A percentile compares a stretch with the other conserved stretches of the same genome.
Evolutionary conservation across 2,113 vertebrate species (phyloP).

Genomic region (Callospermophilus lateralis): DNA sequence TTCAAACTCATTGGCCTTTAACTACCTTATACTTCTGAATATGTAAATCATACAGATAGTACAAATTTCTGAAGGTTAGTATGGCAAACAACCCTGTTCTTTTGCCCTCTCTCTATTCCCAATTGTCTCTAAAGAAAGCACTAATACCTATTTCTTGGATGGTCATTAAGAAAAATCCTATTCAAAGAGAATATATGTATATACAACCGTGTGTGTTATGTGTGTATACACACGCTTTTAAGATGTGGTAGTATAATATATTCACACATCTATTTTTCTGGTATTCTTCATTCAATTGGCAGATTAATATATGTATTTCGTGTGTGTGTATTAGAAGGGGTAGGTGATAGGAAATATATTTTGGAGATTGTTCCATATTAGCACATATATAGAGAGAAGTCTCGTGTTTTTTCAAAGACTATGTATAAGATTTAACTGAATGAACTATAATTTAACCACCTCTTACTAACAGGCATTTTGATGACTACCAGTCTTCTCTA

Average conservation of each 20-base stretch:
- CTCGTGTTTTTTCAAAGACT: not conserved
- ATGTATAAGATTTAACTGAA: slow-evolving; percentile 5
- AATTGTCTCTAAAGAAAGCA: slow-evolving; percentile 45
- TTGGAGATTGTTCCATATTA: not conserved
- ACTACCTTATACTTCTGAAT: slow-evolving; percentile 24
- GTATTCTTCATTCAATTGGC: not conserved
- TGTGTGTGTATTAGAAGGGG: not conserved
- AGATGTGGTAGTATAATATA: not conserved
- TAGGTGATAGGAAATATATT: not conserved
- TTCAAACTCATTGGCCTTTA: not conserved
- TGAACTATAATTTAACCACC: slow-evolving; percentile 34
- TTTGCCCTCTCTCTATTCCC: not conserved
- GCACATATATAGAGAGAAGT: not conserved
- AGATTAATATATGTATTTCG: not conserved
- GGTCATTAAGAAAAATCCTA: slow-evolving; percentile 48
- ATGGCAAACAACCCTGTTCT: not conserved
- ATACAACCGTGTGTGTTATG: not conserved
- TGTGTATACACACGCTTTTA: not conserved
- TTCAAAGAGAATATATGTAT: not conserved
- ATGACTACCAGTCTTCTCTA: slow-evolving; percentile 45
- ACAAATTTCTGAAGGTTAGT: slow-evolving; percentile 50
- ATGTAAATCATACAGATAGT: not conserved
- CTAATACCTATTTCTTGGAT: not conserved
- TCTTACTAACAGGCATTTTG: slow-evolving; percentile 18
- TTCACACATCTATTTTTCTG: not conserved